These are phyloP conservation scores for Raphicerus campestris DNA, from an alignment of 2,113 vertebrate genomes.

Conservation along the genomic window DNA sequence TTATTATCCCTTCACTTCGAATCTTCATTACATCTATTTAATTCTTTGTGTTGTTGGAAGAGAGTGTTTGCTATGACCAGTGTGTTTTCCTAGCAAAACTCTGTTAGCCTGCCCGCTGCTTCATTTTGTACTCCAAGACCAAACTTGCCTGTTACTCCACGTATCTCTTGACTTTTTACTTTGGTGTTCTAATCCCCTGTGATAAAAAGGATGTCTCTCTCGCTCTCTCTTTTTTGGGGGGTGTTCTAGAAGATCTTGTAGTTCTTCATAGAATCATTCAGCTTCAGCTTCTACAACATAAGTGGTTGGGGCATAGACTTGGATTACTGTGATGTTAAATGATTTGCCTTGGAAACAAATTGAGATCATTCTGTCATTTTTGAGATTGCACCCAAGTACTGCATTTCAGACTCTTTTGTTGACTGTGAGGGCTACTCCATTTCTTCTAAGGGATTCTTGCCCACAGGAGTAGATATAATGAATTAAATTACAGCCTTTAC, in stretches of 20 bases:
- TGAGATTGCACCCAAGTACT: not conserved
- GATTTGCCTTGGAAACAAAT: not conserved
- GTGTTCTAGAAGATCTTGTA: not conserved
- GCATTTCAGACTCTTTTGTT: not conserved
- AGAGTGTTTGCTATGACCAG: not conserved
- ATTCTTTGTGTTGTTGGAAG: not conserved
- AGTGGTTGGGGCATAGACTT: not conserved
- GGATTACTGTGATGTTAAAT: not conserved
- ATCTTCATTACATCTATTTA: not conserved
- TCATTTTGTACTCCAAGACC: not conserved
- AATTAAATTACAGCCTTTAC: not conserved
- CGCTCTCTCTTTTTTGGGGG: not conserved
- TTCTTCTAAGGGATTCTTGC: not conserved
- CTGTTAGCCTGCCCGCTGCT: not conserved
- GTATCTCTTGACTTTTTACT: not conserved
- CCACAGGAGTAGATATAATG: not conserved
- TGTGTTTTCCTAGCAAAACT: not conserved
- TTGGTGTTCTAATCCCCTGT: not conserved
- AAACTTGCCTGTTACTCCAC: not conserved
- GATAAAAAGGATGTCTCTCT: not conserved
- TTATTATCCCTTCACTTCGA: not conserved
- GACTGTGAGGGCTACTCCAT: not conserved
- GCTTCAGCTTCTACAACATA: not conserved
- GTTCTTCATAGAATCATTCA: not conserved
- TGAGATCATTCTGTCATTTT: not conserved